These are phyloP conservation scores for Brenthis ino DNA, from an alignment of 2,888 invertebrate genomes.

Conservation along the genomic window DNA sequence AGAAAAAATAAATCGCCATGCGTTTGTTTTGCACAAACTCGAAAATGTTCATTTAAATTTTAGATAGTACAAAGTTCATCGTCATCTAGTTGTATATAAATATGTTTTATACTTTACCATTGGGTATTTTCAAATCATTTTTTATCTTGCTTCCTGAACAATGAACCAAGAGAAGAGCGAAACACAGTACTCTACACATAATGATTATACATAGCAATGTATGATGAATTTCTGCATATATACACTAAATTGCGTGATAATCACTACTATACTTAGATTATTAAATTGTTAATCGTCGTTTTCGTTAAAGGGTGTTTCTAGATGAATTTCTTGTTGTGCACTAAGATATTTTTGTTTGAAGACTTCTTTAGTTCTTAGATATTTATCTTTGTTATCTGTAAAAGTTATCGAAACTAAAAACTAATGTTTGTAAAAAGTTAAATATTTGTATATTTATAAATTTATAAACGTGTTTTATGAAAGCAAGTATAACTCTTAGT, in stretches of 20 bases:
- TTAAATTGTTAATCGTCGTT: background rate
- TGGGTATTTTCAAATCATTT: constrained; percentile 26
- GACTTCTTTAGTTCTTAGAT: background rate
- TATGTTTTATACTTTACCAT: constrained; percentile 19
- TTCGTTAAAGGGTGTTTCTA: constrained; percentile 21
- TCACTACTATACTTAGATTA: background rate
- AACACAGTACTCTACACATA: constrained; percentile 23
- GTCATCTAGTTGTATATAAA: background rate
- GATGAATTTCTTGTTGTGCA: background rate
- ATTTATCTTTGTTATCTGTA: background rate
- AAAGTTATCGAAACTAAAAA: too few species aligned
- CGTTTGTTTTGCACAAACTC: too few species aligned
- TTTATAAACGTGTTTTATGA: too few species aligned
- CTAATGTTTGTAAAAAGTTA: too few species aligned
- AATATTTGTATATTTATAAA: too few species aligned
- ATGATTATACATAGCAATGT: constrained; percentile 8
- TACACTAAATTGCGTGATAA: constrained; percentile 27
- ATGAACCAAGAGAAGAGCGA: constrained; percentile 19
- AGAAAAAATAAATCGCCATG: too few species aligned
- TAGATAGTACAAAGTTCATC: background rate
- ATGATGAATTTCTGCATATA: background rate
- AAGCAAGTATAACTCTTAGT: too few species aligned
- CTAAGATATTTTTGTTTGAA: background rate
- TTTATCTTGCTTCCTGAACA: constrained; percentile 16
- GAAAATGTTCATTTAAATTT: background rate